These are phyloP conservation scores for Crotalus helleri DNA, from an alignment of 2,113 vertebrate species.

Conservation along the genomic window DNA sequence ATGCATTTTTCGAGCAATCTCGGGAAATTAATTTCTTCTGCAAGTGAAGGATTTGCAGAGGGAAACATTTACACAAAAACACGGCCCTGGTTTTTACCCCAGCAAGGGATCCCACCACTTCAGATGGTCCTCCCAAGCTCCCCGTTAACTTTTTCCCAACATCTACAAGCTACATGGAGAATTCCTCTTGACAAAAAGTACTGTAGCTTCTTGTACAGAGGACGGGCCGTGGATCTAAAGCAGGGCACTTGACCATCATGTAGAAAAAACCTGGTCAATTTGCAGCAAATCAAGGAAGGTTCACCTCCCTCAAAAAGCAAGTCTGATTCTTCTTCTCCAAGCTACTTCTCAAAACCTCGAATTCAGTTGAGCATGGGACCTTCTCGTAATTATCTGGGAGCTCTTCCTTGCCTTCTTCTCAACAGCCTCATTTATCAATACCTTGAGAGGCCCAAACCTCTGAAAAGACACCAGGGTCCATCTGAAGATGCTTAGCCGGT, in stretches of 20 bases:
- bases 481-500: no score
- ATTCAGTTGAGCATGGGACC: background rate
- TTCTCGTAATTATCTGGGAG: background rate
- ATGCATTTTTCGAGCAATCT: background rate
- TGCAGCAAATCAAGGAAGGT: background rate
- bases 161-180: background rate
- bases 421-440: background rate
- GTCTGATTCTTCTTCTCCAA: background rate
- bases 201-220: no score
- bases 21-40: background rate
- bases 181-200: background rate
- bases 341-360: no score
- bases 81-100: background rate
- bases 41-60: no score
- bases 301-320: background rate
- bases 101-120: fast-evolving
- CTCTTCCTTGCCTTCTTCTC: background rate
- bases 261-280: background rate
- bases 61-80: background rate
- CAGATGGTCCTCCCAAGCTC: background rate
- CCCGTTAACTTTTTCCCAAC: constrained; percentile 10
- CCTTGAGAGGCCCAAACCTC: background rate
- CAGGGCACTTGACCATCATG: background rate
- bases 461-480: no score
- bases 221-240: no score